Conservation (phyloP, 1,140 invertebrate species). For the Euwallacea similis region DNA sequence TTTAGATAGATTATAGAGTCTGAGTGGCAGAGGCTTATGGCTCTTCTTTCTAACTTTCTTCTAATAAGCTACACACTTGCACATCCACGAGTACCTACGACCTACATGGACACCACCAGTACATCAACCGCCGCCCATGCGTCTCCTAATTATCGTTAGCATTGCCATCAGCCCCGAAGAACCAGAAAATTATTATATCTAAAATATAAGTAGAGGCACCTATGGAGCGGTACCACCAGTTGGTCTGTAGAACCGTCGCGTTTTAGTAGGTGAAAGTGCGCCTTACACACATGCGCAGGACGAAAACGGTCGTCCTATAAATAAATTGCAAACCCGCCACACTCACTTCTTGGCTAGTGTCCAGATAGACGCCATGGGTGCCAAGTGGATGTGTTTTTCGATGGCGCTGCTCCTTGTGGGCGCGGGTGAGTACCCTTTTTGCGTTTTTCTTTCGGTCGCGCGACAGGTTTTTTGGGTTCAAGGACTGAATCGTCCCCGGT, state of each 20-base stretch:
- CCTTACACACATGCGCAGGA: conserved; percentile 47
- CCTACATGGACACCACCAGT: no score
- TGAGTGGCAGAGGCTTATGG: no score
- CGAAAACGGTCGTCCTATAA: conserved; percentile 50
- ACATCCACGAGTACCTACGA: no score
- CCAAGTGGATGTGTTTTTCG: conserved; percentile 53
- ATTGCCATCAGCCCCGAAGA: conserved; percentile 1
- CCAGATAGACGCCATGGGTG: conserved; percentile 50
- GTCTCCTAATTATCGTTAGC: no score
- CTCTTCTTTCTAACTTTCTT: no score
- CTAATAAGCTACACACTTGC: no score
- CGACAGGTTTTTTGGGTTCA: background rate
- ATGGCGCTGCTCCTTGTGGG: conserved; percentile 18
- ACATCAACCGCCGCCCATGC: no score
- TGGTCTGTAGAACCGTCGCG: conserved; percentile 35
- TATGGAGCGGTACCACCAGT: conserved; percentile 45
- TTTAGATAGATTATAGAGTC: no score
- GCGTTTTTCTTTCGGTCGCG: conserved; percentile 9
- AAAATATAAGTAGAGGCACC: conserved; percentile 52
- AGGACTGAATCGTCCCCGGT: background rate
- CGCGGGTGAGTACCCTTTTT: conserved; percentile 47
- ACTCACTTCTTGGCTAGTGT: conserved; percentile 54
- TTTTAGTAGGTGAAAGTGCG: conserved; percentile 48
- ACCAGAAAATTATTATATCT: conserved; percentile 32
- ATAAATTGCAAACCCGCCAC: conserved; percentile 49